Evolutionary conservation across 2,113 vertebrate genomes (phyloP), one percentile per base, ranked within the genome.

Genomic region (Alosa alosa): DNA sequence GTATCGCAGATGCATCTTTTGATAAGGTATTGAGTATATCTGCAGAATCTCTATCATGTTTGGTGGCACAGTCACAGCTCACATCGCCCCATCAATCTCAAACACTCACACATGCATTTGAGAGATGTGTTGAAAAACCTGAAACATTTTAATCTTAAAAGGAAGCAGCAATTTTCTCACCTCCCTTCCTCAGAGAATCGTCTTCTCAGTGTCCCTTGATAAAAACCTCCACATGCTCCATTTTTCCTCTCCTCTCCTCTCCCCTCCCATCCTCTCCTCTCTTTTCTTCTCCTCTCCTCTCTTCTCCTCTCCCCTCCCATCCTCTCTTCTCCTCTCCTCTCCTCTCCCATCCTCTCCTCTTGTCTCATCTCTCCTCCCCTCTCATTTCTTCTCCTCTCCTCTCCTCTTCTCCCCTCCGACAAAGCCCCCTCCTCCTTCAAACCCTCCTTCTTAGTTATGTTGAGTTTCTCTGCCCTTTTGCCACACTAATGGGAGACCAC

Each of bases 401-500:
- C n/a, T 7, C 10, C 49, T 64, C 72, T 46, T 18, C 8, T 10
- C 64, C 8, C 22, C 13, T 7, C 8, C 11, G n/a, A n/a, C n/a
- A n/a, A n/a, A n/a, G n/a, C 25, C n/a, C n/a, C n/a, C 10, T 3
- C 3, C 9, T 2, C 17, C 10, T 3, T 6, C 36, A 47, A 44
- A 18, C 39, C 11, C 64, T 31, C 64, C 8, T 11, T 36, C 8
- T 25, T n/a, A n/a, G n/a, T n/a, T n/a, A n/a, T 64, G 44, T 68
- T 57, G 44, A 50, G 82, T 18, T 50, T 81, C 57, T 72, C 52
- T 44, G 46, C 85, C 86, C 52, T 83, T 88, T 83, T 88, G 52
- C 49, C 31, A 57, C 81, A 31, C 88, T 87, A 90, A 93, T 91
- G 83, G 88, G 82, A 13, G 78, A 41, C 57, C 83, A 82, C 83